These are phyloP conservation scores for Porites lobata DNA, from an alignment of 92 coral and sea anemone species.

Conservation along the genomic window DNA sequence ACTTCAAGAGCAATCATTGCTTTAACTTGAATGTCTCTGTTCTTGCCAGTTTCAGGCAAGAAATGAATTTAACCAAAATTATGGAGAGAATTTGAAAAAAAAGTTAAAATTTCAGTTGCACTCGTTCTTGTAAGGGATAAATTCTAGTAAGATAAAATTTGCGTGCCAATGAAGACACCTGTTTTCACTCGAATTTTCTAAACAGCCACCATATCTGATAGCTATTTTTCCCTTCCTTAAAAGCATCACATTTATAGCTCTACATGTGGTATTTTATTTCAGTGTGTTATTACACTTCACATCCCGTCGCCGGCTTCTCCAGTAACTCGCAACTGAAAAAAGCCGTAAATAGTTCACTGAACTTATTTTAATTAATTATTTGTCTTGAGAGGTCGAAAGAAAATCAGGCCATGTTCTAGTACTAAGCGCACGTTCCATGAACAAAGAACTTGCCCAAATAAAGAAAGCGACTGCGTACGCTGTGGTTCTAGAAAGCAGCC, in stretches of 20 bases:
- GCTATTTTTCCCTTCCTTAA: constrained; percentile 4
- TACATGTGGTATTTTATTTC: constrained; percentile 18
- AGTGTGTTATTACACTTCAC: constrained; percentile 25
- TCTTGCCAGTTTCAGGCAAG: not conserved
- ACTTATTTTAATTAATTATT: not conserved
- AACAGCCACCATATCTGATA: constrained; percentile 33
- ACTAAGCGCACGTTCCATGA: not conserved
- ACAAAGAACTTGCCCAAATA: not conserved
- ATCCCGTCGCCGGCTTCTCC: not conserved
- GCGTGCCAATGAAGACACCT: constrained; percentile 21
- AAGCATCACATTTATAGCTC: constrained; percentile 17
- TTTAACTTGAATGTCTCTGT: not conserved
- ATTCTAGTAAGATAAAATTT: not conserved
- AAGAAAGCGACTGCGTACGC: not conserved
- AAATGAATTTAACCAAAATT: not conserved
- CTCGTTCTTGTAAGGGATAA: not conserved
- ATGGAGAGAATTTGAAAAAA: not conserved
- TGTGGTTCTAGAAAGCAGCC: not conserved
- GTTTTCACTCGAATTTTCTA: constrained; percentile 18
- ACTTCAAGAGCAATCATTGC: not conserved
- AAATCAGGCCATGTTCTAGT: not conserved
- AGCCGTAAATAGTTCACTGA: constrained; percentile 16
- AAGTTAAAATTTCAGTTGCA: not conserved
- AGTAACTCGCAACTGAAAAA: not conserved
- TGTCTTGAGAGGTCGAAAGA: not conserved